Evolutionary conservation across 2,888 invertebrate genomes (phyloP), one percentile per base, ranked within the genome.

Genomic region (Drosophila aldrichi): DNA sequence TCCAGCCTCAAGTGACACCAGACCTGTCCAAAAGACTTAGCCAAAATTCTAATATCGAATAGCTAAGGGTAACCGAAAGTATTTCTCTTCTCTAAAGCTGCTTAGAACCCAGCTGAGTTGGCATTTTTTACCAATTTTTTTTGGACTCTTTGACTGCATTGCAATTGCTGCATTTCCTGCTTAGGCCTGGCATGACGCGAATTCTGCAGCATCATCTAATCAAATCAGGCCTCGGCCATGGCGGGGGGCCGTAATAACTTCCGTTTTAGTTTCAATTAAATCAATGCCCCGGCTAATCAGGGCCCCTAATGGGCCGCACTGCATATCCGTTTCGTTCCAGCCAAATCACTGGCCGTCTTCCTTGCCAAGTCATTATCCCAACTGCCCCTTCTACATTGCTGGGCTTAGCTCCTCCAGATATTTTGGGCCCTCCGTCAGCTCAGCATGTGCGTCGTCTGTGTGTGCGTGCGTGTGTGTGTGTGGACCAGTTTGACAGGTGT

Each of bases 401-500:
- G 29, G 29, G 66, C 70, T 66, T 55, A 22, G 20, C 63, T 76
- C 43, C 68, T 64, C 49, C 57, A 67, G 58, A 67, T 76, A 75
- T 77, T 81, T 80, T 60, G 69, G 81, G 67, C 58, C 71, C 56
- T 56, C 68, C 20, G 68, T 51, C 43, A 14, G 43, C 40, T 36
- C 46, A 44, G 65, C 67, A 49, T 64, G 67, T 72, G 66, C 57
- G 67, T 51, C 49, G 48, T 58, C 43, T 58, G 59, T 49, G 48
- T 70, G 55, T 71, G 75, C 84, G 91, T 2, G 29, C 2, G 29
- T 29, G 29, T 29, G 18, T 52, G 52, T 74, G 55, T 71, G 76
- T 85, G 91, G 90, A 90, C 91, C 91, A 87, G 91, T 91, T 91
- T 91, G 91, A 91, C 91, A 91, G 91, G 91, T 91, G 91, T 91